Conservation (phyloP, 30 jellyfish, hydroid and myxozoan genomes). For the Mastigias papua region DNA sequence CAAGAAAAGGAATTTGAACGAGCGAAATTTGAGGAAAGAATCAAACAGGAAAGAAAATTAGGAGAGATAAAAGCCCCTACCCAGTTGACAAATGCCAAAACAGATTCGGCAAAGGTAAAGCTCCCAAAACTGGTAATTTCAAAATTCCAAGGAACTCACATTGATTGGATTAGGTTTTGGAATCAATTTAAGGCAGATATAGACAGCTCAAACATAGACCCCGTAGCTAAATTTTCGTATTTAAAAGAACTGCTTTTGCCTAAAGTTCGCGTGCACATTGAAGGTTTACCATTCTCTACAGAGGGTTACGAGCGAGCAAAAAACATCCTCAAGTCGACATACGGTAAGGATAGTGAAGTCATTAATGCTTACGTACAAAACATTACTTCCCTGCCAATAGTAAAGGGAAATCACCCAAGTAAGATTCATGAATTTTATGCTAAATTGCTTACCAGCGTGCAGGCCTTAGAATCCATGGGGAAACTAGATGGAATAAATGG, state of each 20-base stretch:
- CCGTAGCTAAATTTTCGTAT: constrained; percentile 72
- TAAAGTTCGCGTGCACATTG: constrained; percentile 46
- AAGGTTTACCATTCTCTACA: constrained; percentile 68
- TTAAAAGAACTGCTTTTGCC: constrained; percentile 64
- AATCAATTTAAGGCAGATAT: constrained; percentile 75
- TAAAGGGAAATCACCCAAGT: constrained; percentile 39
- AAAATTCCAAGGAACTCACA: constrained; percentile 72
- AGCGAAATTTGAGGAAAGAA: constrained; percentile 29
- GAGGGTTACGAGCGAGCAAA: constrained; percentile 89
- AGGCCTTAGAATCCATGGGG: constrained; percentile 82
- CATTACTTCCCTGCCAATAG: constrained; percentile 64
- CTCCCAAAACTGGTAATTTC: constrained; percentile 63
- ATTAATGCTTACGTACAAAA: constrained; percentile 77
- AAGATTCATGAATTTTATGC: constrained; percentile 47
- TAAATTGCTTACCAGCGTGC: constrained; percentile 42
- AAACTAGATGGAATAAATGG: constrained; percentile 56
- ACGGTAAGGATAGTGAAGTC: constrained; percentile 75
- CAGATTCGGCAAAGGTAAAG: constrained; percentile 43
- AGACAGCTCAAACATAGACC: constrained; percentile 47
- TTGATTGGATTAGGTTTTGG: constrained; percentile 83
- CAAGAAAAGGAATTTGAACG: constrained; percentile 28
- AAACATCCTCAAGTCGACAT: constrained; percentile 55
- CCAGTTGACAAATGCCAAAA: constrained; percentile 22
- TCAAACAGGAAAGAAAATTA: constrained; percentile 36
- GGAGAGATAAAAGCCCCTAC: constrained; percentile 44